Evolutionary conservation across 2,113 vertebrate genomes (phyloP), one percentile per base, ranked within the genome.

Genomic region (Nothoprocta perdicaria): DNA sequence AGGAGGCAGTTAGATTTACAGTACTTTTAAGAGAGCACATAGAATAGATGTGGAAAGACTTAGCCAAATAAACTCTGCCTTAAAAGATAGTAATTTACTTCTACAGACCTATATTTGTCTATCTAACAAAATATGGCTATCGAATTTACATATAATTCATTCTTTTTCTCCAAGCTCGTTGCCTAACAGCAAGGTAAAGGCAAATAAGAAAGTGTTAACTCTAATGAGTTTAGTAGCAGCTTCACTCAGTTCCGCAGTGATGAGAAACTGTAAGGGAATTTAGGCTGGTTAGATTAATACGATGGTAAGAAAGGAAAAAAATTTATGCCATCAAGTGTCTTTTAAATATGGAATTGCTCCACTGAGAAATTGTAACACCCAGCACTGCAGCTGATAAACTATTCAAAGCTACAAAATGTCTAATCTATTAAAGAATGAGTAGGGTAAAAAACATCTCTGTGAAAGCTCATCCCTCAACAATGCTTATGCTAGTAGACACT

Each of bases 101-200:
- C 27, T 15, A 50, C n/a, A 74, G 13, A 35, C 31, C 9, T 69
- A 18, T 53, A 76, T 80, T 84, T 87, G 50, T 12, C 24, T 82
- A 92, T 52, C n/a, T 66, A 78, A 83, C 46, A 87, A 80, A 89
- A 87, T 57, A 33, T 38, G 74, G 35, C 6, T 57, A 71, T 63
- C 13, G 24, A 85, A 67, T 93, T 91, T 91, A 52, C n/a, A 48
- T 52, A 46, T 79, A 83, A 93, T 82, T 63, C 29, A 24, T 75
- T 85, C 23, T 46, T 87, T 38, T 83, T 52, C 78, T 84, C 50
- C 50, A 81, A 79, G 76, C 9, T 69, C 33, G 6, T 76, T 78
- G 3, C 62, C 12, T 69, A 82, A 62, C 45, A 80, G 53, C 33
- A 62, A 82, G 14, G 55, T 72, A 61, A 92, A 79, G 46, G 50